Base-by-base conservation (phyloP, 2,888 invertebrate species). In the Agriotes lineatus region DNA sequence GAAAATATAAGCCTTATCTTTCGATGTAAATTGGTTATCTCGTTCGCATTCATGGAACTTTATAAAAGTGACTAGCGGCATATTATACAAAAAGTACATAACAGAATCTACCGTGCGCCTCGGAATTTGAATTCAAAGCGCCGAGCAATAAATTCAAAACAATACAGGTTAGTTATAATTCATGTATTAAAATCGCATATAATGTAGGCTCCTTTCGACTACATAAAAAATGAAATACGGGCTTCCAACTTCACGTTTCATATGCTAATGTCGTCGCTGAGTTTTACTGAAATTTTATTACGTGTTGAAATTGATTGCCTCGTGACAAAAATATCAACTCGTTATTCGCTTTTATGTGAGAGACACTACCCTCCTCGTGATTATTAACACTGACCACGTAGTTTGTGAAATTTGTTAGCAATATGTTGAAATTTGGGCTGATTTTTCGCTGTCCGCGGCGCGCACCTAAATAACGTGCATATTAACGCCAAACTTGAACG, bases 281-380 rank as follows among this genome's bases (percentile, higher is more conserved):
- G 60, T 67, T 67, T 67, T 67, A 67, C 35, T 60, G 67, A 67
- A 67, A 67, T 67, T 67, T 67, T 67, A 67, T 67, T 67, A 67
- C 48, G 67, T 67, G 67, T 62, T 67, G 67, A 67, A 67, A 67
- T 67, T 67, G 67, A 67, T 67, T 67, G 67, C 67, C 45, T 67
- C 61, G 67, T 67, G 67, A 67, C 67, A 61, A 56, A 67, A 67
- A 67, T 67, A 62, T 62, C 67, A 67, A 67, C 61, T 67, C 67
- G 60, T 67, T 67, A 67, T 56, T 25, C 61, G 33, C 60, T 61
- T 67, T 67, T 48, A 61, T 61, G 18, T 48, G 57, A 48, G 37
- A 42, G 59, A 35, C 60, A 56, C 52, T 56, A 39, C 50, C 57
- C 37, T 39, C 60, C 14, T 67, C 50, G 57, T 44, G 37, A 37